These are phyloP conservation scores for Rhinopithecus roxellana DNA, from an alignment of 2,113 vertebrate genomes.

Conservation along the genomic window DNA sequence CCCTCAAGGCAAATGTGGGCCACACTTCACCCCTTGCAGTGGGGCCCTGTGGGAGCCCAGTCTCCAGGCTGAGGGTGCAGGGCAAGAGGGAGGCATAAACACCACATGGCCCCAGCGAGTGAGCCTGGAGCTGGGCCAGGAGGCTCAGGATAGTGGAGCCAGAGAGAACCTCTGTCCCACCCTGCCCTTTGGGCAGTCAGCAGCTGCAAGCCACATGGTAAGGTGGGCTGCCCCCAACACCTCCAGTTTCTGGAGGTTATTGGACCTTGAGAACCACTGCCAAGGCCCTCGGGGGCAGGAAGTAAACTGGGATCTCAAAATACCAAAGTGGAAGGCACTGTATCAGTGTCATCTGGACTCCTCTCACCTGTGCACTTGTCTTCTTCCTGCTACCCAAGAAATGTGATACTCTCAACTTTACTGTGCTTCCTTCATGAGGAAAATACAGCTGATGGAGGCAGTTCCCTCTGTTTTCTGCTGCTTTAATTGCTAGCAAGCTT, in stretches of 20 bases:
- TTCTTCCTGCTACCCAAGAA: neutral
- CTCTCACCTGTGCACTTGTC: neutral
- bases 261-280: neutral
- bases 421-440: too few relatives aligned
- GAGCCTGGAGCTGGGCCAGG: neutral
- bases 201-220: neutral
- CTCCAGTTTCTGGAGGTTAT: neutral
- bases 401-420: rapidly evolving
- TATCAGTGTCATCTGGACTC: rapidly evolving
- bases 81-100: rapidly evolving
- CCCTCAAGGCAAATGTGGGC: neutral
- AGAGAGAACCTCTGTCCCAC: rapidly evolving
- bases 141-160: neutral
- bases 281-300: neutral
- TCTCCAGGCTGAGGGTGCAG: neutral
- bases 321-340: rapidly evolving
- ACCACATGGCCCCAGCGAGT: too few relatives aligned
- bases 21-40: too few relatives aligned
- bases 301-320: neutral
- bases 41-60: neutral
- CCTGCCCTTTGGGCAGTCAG: neutral
- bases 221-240: too few relatives aligned
- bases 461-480: too few relatives aligned
- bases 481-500: neutral
- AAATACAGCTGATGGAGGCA: rapidly evolving